Evolutionary conservation across 2,888 invertebrate genomes (phyloP).

Genomic region (Microdon myrmicae): DNA sequence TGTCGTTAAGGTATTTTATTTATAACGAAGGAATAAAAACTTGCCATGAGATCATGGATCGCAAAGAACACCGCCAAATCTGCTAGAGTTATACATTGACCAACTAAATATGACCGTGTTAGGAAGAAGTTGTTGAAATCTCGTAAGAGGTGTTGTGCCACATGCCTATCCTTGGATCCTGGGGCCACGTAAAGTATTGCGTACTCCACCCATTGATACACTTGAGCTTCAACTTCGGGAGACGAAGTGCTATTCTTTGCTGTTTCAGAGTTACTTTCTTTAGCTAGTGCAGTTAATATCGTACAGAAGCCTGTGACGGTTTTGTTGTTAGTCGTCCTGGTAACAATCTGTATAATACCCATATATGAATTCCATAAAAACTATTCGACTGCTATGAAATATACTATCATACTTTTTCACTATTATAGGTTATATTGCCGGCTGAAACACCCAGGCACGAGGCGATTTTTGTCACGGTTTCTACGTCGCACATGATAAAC

Average conservation of each 20-base stretch:
- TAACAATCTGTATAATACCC: slow-evolving; percentile 67
- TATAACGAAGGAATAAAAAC: slow-evolving; percentile 47
- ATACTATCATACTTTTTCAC: slow-evolving; percentile 66
- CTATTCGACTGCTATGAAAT: slow-evolving; percentile 5
- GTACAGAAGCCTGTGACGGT: slow-evolving; percentile 69
- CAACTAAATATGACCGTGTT: slow-evolving; percentile 71
- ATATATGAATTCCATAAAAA: slow-evolving; percentile 2
- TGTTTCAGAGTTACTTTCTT: slow-evolving; percentile 65
- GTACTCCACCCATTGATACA: slow-evolving; percentile 77
- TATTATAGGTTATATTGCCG: slow-evolving; percentile 69
- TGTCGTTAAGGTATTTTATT: slow-evolving; percentile 13
- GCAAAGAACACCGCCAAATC: slow-evolving; percentile 78
- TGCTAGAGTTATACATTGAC: slow-evolving; percentile 72
- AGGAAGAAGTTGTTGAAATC: slow-evolving; percentile 71
- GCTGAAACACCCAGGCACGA: slow-evolving; percentile 69
- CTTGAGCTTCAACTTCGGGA: slow-evolving; percentile 67
- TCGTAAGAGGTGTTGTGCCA: slow-evolving; percentile 60
- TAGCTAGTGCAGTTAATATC: slow-evolving; percentile 68
- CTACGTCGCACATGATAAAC: slow-evolving; percentile 62
- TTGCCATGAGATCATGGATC: slow-evolving; percentile 75
- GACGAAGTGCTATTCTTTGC: slow-evolving; percentile 58
- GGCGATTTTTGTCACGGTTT: slow-evolving; percentile 68
- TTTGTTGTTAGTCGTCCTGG: slow-evolving; percentile 67
- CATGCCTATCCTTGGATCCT: slow-evolving; percentile 62
- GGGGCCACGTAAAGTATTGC: slow-evolving; percentile 67